Evolutionary conservation across 2,888 invertebrate genomes (phyloP).

Genomic region (Tolmerus cingulatus): DNA sequence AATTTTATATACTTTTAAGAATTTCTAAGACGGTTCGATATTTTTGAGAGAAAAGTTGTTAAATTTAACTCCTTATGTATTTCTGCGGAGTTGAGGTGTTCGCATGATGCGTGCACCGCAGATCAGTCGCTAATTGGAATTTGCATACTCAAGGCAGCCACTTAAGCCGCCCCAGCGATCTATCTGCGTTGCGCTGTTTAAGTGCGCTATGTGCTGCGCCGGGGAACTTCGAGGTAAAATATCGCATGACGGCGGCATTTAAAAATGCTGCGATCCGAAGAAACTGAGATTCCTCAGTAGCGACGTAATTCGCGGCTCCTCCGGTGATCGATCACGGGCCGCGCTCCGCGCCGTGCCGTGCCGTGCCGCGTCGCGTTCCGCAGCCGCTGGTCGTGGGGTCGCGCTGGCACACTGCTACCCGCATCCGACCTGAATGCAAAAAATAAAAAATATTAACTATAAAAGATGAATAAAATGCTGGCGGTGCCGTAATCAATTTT

Average conservation of each 20-base stretch:
- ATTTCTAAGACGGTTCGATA: too few species aligned
- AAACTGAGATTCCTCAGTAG: constrained; percentile 7
- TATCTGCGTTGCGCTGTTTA: neutral
- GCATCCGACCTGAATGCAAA: neutral
- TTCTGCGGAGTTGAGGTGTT: neutral
- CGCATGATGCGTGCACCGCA: neutral
- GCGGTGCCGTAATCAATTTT: neutral
- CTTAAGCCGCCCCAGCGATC: neutral
- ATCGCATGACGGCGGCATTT: constrained; percentile 17
- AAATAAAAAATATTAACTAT: neutral
- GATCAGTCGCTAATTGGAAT: constrained; percentile 11
- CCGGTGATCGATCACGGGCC: neutral
- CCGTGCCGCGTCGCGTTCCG: neutral
- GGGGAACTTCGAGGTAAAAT: neutral
- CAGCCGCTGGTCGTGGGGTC: neutral
- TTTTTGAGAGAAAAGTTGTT: too few species aligned
- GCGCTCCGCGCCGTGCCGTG: neutral
- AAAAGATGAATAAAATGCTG: neutral
- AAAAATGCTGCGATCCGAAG: constrained; percentile 13
- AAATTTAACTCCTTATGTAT: neutral
- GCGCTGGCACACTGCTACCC: neutral
- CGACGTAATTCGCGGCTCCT: neutral
- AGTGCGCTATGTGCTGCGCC: neutral
- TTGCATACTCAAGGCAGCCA: constrained; percentile 20
- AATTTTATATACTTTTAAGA: too few species aligned